Conservation (phyloP, 1,140 invertebrate genomes). For the Drosophila miranda region DNA sequence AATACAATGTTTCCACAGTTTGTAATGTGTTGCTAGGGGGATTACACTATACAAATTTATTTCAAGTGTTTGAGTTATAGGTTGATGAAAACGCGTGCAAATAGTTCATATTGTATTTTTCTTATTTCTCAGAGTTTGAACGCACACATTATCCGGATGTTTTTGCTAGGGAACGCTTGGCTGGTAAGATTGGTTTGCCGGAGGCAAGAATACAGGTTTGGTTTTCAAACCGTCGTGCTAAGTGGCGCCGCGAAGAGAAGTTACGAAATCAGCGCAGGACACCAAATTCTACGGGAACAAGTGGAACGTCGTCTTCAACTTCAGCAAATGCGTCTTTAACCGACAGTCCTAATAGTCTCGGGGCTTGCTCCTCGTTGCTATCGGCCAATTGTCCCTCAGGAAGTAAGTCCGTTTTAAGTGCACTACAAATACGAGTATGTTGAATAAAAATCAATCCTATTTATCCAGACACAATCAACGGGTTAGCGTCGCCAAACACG, state of each 20-base stretch:
- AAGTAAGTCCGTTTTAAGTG: slow-evolving; percentile 43
- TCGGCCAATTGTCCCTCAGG: slow-evolving; percentile 21
- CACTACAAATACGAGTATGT: slow-evolving; percentile 2
- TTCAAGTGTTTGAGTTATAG: too few relatives aligned
- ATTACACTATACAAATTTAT: too few relatives aligned
- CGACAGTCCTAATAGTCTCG: slow-evolving; percentile 66
- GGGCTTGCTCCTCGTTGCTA: slow-evolving; percentile 58
- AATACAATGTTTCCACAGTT: too few relatives aligned
- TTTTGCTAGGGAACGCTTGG: slow-evolving; percentile 96
- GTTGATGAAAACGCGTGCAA: too few relatives aligned
- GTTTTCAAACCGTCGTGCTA: slow-evolving; percentile 99
- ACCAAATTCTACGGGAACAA: slow-evolving; percentile 65
- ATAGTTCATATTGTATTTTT: neutral
- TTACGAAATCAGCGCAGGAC: slow-evolving; percentile 91
- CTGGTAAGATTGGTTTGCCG: slow-evolving; percentile 97
- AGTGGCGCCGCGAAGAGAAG: slow-evolving; percentile 99
- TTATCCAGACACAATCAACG: slow-evolving; percentile 41
- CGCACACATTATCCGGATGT: slow-evolving; percentile 92
- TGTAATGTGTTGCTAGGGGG: too few relatives aligned
- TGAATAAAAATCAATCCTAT: neutral
- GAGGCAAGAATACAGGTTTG: slow-evolving; percentile 99
- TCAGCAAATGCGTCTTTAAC: slow-evolving; percentile 52
- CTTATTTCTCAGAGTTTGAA: slow-evolving; percentile 89
- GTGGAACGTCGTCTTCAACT: slow-evolving; percentile 52
- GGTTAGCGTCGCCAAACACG: slow-evolving; percentile 43